Base-by-base conservation (phyloP, 2,113 vertebrate genomes). In the Erpornis zantholeuca region DNA sequence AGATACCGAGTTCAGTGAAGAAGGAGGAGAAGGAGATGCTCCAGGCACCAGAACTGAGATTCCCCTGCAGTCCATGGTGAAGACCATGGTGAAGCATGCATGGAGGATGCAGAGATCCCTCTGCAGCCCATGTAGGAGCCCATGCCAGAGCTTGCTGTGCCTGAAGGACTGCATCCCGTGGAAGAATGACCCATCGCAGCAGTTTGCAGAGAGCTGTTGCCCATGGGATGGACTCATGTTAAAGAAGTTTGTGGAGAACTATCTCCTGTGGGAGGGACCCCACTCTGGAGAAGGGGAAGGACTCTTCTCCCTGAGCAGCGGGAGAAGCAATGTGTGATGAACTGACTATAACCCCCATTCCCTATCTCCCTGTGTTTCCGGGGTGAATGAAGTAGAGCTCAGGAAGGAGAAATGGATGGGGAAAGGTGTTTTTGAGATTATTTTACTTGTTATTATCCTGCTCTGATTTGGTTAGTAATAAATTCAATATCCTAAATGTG, bases 121-220 rank as follows among this genome's bases (percentile, higher is more conserved):
- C 44, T 66, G 31, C 29, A 66, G 31, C 29, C 15, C 0, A 0
- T 12, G 14, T 11, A 52, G 53, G 44, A 59, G 36, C 33, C 27
- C 17, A 27, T 3, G 7, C 44, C 11, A 2, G 27, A 86, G 36
- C 0, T 0, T 36, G 33, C 45, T 86, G 25, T 31, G 20, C 53
- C 44, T 77, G 53, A 44, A 50, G 44, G 33, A 52, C 61, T 52
- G 36, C 17, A 33, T 57, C 36, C 36, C 42, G 2, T 77, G 33
- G 31, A 59, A 27, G 36, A 86, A 25, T 50, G 36, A 50, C 31
- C 9, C 31, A 35, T 0, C 50, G 42, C 31, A 44, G 53, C 11
- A 36, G 14, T 68, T 44, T 27, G 7, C 31, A 27, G 53, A 8
- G 14, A 68, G 7, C 53, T 59, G 31, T 50, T 86, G 71, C 17